Conservation (phyloP, 2,888 invertebrate genomes). For the Pandemis cinnamomeana region DNA sequence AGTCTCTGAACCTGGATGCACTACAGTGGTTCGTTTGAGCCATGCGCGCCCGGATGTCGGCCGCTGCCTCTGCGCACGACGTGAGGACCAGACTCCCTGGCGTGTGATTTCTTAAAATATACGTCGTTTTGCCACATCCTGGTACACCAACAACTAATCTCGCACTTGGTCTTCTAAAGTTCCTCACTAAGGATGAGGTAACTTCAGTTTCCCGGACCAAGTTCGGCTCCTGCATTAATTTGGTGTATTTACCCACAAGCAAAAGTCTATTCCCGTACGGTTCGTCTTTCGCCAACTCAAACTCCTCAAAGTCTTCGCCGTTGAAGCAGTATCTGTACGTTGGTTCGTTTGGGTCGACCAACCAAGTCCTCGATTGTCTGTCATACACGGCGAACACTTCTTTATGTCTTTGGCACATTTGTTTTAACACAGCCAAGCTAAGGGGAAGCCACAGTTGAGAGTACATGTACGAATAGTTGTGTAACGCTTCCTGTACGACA, state of each 20-base stretch:
- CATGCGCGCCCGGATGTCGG: slow-evolving; percentile 29
- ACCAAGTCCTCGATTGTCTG: slow-evolving; percentile 12
- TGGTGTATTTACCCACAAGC: slow-evolving; percentile 37
- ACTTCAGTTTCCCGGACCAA: slow-evolving; percentile 11
- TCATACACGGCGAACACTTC: slow-evolving; percentile 38
- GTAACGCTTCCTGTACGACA: slow-evolving; percentile 10
- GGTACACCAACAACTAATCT: slow-evolving; percentile 30
- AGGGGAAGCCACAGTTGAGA: slow-evolving; percentile 10
- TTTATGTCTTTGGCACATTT: slow-evolving; percentile 20
- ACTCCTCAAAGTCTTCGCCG: slow-evolving; percentile 27
- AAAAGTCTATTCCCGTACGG: slow-evolving; percentile 14
- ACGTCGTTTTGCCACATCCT: slow-evolving; percentile 37
- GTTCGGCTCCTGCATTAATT: slow-evolving; percentile 36
- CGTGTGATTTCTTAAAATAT: slow-evolving; percentile 29
- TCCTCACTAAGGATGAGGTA: not conserved
- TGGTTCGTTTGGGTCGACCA: slow-evolving; percentile 21
- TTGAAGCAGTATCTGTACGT: slow-evolving; percentile 36
- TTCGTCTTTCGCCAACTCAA: not conserved
- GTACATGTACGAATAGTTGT: slow-evolving; percentile 23
- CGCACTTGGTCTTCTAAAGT: slow-evolving; percentile 23
- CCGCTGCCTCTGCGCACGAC: slow-evolving; percentile 34
- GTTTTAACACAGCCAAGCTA: not conserved
- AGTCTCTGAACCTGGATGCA: slow-evolving; percentile 4
- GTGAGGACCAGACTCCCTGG: slow-evolving; percentile 28
- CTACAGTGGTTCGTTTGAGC: not conserved